These are phyloP conservation scores for Larimichthys crocea DNA, from an alignment of 2,113 vertebrate species.

Conservation along the genomic window DNA sequence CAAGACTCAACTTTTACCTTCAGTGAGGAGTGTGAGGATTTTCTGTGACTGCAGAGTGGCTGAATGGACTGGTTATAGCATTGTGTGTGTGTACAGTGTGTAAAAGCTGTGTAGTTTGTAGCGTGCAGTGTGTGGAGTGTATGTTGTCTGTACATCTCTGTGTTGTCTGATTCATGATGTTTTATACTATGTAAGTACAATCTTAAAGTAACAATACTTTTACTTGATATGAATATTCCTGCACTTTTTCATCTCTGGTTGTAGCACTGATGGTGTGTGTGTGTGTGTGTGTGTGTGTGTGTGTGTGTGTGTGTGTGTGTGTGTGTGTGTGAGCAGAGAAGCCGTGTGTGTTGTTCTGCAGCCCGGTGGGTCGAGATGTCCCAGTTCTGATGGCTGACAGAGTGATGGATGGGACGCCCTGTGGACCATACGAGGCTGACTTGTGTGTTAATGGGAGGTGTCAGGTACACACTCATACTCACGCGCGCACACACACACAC, in stretches of 20 bases:
- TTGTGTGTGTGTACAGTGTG: too few species aligned
- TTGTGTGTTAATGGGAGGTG: conserved; percentile 96
- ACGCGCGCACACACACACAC: neutral
- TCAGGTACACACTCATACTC: conserved; percentile 84
- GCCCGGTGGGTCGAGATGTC: conserved; percentile 88
- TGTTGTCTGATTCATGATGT: too few species aligned
- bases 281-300: conserved; percentile 19
- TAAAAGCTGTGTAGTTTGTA: too few species aligned
- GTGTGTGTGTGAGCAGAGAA: conserved; percentile 85
- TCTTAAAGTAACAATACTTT: neutral
- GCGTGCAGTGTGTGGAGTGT: too few species aligned
- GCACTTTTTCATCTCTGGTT: neutral
- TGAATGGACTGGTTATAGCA: too few species aligned
- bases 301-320: conserved; percentile 31
- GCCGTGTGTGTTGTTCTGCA: conserved; percentile 94
- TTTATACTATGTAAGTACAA: too few species aligned
- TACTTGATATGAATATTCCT: neutral
- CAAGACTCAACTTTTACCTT: too few species aligned
- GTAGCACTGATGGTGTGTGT: neutral
- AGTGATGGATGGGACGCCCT: conserved; percentile 95
- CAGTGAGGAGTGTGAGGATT: too few species aligned
- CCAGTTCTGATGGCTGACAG: conserved; percentile 90
- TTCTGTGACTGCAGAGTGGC: too few species aligned
- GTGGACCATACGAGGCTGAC: conserved; percentile 94
- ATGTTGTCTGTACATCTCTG: too few species aligned